Evolutionary conservation across 2,113 vertebrate genomes (phyloP), one percentile per base, ranked within the genome.

Genomic region (Oryzias javanicus): DNA sequence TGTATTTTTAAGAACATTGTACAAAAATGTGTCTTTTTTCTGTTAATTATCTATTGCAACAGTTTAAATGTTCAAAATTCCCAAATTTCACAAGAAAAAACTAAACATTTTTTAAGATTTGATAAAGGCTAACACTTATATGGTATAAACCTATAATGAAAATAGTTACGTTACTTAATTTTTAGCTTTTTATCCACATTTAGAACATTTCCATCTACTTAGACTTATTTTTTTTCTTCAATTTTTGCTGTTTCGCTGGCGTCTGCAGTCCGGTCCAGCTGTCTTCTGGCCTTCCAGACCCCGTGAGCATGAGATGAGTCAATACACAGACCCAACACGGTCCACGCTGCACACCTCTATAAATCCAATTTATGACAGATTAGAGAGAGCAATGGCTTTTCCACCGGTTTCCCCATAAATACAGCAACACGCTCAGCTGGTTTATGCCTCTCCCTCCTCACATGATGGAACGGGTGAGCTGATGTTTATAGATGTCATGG

Each of bases 371-470:
- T 81, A 85, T 79, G 81, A 84, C 76, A 82, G 83, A 83, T 83
- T 79, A 87, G 71, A 81, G 72, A 82, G 76, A 83, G 78, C 80
- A 48, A 89, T 83, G 76, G 78, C 74, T 84, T 87, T 87, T 86
- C 82, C 76, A 84, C 72, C 71, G 80, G 66, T 87, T 85, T 84
- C 81, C 67, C 76, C 78, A 83, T 88, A 83, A 87, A 87, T 87
- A 87, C 79, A 75, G 80, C 78, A 80, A 77, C 83, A 80, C 74
- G 54, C 72, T 86, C 79, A 67, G 69, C 74, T 77, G 75, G 55
- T 86, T 85, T 83, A 81, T 85, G 82, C 78, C 55, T 81, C 80
- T 64, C 59, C 69, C 68, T 62, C 35, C 35, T 67, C 57, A 78
- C 63, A 79, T 68, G 65, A 74, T 78, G 70, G 65, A 79, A 64